Evolutionary conservation across 1,140 invertebrate genomes (phyloP).

Genomic region (Ceratina calcarata): DNA sequence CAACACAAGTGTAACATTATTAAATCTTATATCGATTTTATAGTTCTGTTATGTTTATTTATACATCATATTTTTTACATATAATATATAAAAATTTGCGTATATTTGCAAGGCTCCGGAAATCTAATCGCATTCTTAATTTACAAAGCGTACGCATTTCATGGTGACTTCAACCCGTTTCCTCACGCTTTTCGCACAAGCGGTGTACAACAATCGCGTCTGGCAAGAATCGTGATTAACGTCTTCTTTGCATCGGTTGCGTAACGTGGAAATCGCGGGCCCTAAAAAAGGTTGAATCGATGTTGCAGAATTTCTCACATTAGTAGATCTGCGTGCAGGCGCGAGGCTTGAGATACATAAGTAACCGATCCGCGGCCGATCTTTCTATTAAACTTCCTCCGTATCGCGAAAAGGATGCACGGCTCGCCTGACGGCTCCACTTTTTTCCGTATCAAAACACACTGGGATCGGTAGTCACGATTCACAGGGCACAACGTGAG

Average conservation of each 20-base stretch:
- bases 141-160: background rate
- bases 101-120: background rate
- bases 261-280: conserved; percentile 1
- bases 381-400: conserved; percentile 27
- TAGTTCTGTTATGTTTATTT: too few relatives aligned
- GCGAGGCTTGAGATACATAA: background rate
- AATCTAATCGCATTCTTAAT: background rate
- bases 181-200: background rate
- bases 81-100: background rate
- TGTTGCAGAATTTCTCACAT: conserved; percentile 18
- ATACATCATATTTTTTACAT: background rate
- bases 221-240: background rate
- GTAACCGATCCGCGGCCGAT: conserved; percentile 31
- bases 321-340: conserved; percentile 5
- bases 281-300: background rate
- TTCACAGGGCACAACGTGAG: conserved; percentile 52
- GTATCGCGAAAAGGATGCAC: conserved; percentile 26
- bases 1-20: too few relatives aligned
- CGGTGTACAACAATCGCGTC: background rate
- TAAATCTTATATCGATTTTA: too few relatives aligned
- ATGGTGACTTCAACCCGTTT: background rate
- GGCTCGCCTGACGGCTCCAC: conserved; percentile 44
- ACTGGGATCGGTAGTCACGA: conserved; percentile 69
- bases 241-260: conserved; percentile 7
- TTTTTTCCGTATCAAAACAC: conserved; percentile 53